Base-by-base conservation (phyloP, 2,888 invertebrate genomes). In the Chloromyia formosa region DNA sequence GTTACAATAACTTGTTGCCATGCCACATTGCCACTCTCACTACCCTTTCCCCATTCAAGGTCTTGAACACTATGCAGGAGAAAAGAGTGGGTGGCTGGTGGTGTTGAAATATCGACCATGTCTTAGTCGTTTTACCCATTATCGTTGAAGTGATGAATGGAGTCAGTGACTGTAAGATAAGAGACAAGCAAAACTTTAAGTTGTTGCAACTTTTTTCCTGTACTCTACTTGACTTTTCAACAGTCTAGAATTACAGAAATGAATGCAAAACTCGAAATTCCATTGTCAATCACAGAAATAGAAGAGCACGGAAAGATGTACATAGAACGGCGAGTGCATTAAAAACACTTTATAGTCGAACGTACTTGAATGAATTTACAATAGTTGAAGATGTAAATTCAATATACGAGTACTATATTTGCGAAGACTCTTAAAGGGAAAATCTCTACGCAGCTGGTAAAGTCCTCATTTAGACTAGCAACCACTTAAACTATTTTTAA, bases 1-100 rank as follows among this genome's bases (percentile, higher is more conserved):
- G 49, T 49, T 49, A 49, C 49, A 49, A 49, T 49, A 49, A 49
- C 49, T 49, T 49, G 49, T 49, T 49, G 49, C 49, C 49, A 12
- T 49, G 49, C 5, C 49, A 49, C 49, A n/a, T n/a, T 49, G 49
- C 49, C 49, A 49, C 12, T 49, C 12, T 49, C 49, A 49, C 49
- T 49, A 49, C 12, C 49, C 49, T 49, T 3, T 49, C 49, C 12
- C 14, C 49, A 42, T 42, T 42, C 42, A 9, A n/a, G 49, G 12
- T 35, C 2, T 35, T 35, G 27, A 35, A 35, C 27, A 35, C 12
- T n/a, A 49, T 49, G 12, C 5, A 49, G 49, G 16, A 49, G 3
- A 49, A 49, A 49, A n/a, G 27, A 7, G 12, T 49, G 12, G 49
- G 3, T 49, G 49, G 2, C 3, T 12, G 12, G 49, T 49, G 42